These are phyloP conservation scores for Leptinotarsa defecta DNA, from an alignment of 1,140 invertebrate species.

Conservation along the genomic window DNA sequence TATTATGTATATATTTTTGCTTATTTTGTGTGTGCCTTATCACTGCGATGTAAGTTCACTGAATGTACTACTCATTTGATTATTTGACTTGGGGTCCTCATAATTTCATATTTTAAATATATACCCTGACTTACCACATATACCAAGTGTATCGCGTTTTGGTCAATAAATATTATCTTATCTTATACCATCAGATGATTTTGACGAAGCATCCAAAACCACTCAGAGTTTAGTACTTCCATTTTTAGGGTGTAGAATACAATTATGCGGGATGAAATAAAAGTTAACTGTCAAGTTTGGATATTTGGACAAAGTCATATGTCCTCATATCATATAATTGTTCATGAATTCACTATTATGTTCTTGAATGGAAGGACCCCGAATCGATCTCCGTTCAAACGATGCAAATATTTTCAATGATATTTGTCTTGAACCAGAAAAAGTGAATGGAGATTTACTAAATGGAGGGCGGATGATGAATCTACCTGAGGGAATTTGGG, in stretches of 20 bases:
- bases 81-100: no score
- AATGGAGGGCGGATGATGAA: neutral
- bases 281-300: slow-evolving; percentile 29
- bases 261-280: slow-evolving; percentile 57
- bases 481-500: neutral
- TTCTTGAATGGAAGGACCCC: neutral
- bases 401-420: neutral
- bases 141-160: no score
- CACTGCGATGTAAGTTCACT: no score
- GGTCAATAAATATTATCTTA: no score
- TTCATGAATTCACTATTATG: neutral
- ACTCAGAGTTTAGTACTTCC: slow-evolving; percentile 50
- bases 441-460: neutral
- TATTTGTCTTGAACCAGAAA: neutral
- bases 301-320: neutral
- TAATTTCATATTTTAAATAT: no score
- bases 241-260: slow-evolving; percentile 48
- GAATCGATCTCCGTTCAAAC: neutral
- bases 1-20: no score
- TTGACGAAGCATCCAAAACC: slow-evolving; percentile 39
- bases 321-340: neutral
- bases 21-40: no score
- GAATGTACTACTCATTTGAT: no score
- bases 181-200: slow-evolving; percentile 18
- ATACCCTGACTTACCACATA: no score